Evolutionary conservation across 2,888 invertebrate species (phyloP).

Genomic region (Hypercompe scribonia): DNA sequence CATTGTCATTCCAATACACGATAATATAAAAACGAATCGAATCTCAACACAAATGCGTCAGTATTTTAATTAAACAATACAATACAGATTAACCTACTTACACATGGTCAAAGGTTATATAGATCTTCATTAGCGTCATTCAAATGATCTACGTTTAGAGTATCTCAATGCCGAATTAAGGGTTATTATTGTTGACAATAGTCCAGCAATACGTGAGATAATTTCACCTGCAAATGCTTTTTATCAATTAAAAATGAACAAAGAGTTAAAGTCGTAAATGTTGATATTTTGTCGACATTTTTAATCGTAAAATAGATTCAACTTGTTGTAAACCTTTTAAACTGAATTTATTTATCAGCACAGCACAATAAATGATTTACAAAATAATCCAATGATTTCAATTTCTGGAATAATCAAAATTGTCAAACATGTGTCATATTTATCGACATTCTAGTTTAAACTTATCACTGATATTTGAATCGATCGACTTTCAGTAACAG

Average conservation of each 20-base stretch:
- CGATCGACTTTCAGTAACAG: no score
- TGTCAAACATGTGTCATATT: no score
- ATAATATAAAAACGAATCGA: constrained; percentile 23
- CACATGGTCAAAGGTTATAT: constrained; percentile 11
- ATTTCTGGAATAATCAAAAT: no score
- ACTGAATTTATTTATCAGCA: no score
- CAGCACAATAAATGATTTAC: no score
- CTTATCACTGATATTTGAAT: no score
- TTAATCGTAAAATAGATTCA: no score
- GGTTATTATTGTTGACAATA: not conserved
- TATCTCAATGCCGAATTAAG: not conserved
- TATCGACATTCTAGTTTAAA: no score
- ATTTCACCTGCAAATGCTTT: no score
- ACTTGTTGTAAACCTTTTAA: no score
- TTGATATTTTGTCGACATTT: no score
- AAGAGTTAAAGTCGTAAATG: not conserved
- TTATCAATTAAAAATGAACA: not conserved
- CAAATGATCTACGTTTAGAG: constrained; percentile 15
- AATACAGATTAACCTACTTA: constrained; percentile 27
- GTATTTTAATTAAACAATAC: constrained; percentile 33
- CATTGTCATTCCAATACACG: not conserved
- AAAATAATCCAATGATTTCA: no score
- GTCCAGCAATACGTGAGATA: not conserved
- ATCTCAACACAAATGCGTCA: constrained; percentile 21
- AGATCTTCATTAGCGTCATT: constrained; percentile 30